Conservation (phyloP, 1,140 invertebrate species). For the Procambarus clarkii region DNA sequence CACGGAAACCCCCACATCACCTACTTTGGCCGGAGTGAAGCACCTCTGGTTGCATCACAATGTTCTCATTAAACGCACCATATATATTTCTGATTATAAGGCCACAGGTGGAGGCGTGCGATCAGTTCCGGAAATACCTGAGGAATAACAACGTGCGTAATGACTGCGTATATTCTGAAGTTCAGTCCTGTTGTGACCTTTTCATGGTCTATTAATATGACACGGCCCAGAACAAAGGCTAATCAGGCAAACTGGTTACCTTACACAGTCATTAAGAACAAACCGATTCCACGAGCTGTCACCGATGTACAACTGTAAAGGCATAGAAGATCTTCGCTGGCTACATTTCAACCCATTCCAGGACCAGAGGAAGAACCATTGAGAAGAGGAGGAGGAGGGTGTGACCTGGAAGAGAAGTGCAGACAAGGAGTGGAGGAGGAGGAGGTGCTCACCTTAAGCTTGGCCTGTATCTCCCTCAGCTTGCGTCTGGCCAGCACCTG, state of each 20-base stretch:
- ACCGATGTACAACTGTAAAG: too few relatives aligned
- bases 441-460: constrained; percentile 89
- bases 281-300: too few relatives aligned
- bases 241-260: too few relatives aligned
- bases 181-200: too few relatives aligned
- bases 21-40: neutral
- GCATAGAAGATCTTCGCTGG: neutral
- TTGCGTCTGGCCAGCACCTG: constrained; percentile 98
- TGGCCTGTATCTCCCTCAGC: constrained; percentile 96
- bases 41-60: neutral
- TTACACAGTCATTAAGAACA: too few relatives aligned
- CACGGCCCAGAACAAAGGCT: too few relatives aligned
- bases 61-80: neutral
- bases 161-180: neutral
- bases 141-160: neutral
- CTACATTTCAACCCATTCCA: neutral
- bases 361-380: neutral
- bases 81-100: neutral
- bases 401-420: neutral
- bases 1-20: neutral
- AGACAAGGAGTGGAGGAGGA: neutral
- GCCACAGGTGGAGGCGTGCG: neutral
- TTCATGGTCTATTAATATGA: too few relatives aligned
- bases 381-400: neutral
- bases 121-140: neutral